Evolutionary conservation across 2,888 invertebrate species (phyloP).

Genomic region (Amphipyra berbera): DNA sequence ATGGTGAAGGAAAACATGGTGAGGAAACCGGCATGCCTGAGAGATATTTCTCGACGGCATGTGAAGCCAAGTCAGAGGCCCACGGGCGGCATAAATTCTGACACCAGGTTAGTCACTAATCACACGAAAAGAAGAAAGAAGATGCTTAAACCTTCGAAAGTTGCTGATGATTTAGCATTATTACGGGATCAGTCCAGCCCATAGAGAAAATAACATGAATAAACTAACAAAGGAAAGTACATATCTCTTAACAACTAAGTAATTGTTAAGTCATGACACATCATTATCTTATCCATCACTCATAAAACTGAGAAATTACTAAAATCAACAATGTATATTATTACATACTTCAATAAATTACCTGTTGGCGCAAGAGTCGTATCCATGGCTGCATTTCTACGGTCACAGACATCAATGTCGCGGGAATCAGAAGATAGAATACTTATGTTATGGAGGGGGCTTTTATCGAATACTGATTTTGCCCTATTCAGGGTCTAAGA

Average conservation of each 20-base stretch:
- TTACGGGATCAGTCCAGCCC: neutral
- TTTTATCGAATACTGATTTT: no score
- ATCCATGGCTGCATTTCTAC: neutral
- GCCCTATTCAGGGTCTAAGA: no score
- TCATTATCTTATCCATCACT: slow-evolving; percentile 20
- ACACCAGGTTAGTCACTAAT: no score
- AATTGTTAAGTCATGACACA: slow-evolving; percentile 25
- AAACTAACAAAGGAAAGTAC: slow-evolving; percentile 24
- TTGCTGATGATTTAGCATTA: slow-evolving; percentile 18
- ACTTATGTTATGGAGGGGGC: no score
- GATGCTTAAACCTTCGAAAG: slow-evolving; percentile 21
- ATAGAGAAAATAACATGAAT: slow-evolving; percentile 3
- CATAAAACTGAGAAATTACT: slow-evolving; percentile 2
- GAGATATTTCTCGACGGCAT: no score
- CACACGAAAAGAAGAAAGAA: no score
- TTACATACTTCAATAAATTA: neutral
- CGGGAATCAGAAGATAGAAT: no score
- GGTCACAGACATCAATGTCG: no score
- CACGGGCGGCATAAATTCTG: no score
- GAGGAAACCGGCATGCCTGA: no score
- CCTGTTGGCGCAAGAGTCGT: neutral
- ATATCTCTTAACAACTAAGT: slow-evolving; percentile 1
- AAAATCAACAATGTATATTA: neutral
- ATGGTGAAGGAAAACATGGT: no score
- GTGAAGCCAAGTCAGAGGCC: no score